phyloP scores from a whole-genome alignment of 2,888 invertebrate genomes.

The Erynnis tages region DNA sequence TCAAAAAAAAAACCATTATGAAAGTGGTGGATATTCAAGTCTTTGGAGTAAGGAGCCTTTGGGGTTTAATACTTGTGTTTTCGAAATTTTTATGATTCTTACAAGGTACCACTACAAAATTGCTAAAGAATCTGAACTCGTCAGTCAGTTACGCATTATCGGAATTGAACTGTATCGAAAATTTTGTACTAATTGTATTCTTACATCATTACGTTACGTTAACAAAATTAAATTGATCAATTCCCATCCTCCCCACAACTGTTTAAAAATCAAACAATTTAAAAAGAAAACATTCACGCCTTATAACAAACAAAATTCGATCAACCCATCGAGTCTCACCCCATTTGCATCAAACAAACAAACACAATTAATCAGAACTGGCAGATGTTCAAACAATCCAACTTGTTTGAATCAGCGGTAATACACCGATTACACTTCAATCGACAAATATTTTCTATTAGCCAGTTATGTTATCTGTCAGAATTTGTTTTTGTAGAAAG shows the following conservation, averaged over 20 bases:
- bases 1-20: too few relatives aligned
- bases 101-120: too few relatives aligned
- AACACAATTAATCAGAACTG: conserved; percentile 45
- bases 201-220: too few relatives aligned
- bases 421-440: conserved; percentile 52
- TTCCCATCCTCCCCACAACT: not conserved
- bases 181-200: too few relatives aligned
- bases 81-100: too few relatives aligned
- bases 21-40: not conserved
- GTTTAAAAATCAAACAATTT: conserved; percentile 7
- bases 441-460: conserved; percentile 41
- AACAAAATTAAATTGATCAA: too few relatives aligned
- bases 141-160: too few relatives aligned
- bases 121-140: too few relatives aligned
- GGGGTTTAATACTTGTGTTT: too few relatives aligned
- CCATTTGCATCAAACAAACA: conserved; percentile 44
- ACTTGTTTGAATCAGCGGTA: conserved; percentile 42
- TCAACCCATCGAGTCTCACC: conserved; percentile 10
- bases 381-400: conserved; percentile 64
- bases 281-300: conserved; percentile 22
- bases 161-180: too few relatives aligned
- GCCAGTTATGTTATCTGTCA: conserved; percentile 34
- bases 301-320: conserved; percentile 11
- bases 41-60: too few relatives aligned
- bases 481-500: not conserved